Evolutionary conservation across 2,888 invertebrate species (phyloP), one percentile per base, ranked within the genome.

Genomic region (Tetragonula carbonaria): DNA sequence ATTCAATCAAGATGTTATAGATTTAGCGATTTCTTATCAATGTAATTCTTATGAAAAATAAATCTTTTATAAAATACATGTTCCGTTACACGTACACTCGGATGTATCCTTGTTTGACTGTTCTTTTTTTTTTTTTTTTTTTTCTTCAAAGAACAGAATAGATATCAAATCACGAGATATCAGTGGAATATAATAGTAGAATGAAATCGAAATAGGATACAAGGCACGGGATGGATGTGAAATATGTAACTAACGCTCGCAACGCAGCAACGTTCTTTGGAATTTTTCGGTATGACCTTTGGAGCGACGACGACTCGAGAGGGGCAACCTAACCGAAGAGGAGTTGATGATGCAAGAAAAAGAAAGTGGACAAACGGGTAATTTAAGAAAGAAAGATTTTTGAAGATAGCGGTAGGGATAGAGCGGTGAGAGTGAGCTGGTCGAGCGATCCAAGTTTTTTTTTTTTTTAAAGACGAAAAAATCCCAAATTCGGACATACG

Each of bases 221-320:
- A 23, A n/a, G 14, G 5, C 23, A n/a, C 11, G 21, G 13, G 2
- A 45, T 21, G 18, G 16, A 45, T 5, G 50, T 18, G 13, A 28
- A 51, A 18, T n/a, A 5, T 23, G 50, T n/a, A 38, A 45, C 45
- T 45, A 45, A 33, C n/a, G 51, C 33, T 28, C 4, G 45, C 5
- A n/a, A 28, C 2, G 33, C 14, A n/a, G n/a, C 8, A n/a, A 6
- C 21, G 2, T 50, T 50, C 45, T 23, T 59, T n/a, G 14, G 14
- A 53, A 21, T n/a, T 55, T 75, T 75, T 38, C 14, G 8, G 23
- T 16, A 11, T 13, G 57, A 59, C 67, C 57, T 75, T 75, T 57
- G 38, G 11, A 33, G 8, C 51, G 21, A 50, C 4, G 23, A 14
- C 45, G 8, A 45, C 45, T 45, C 8, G 45, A 45, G 45, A 45